Evolutionary conservation across 2,888 invertebrate species (phyloP).

Genomic region (Caenorhabditis sp.): DNA sequence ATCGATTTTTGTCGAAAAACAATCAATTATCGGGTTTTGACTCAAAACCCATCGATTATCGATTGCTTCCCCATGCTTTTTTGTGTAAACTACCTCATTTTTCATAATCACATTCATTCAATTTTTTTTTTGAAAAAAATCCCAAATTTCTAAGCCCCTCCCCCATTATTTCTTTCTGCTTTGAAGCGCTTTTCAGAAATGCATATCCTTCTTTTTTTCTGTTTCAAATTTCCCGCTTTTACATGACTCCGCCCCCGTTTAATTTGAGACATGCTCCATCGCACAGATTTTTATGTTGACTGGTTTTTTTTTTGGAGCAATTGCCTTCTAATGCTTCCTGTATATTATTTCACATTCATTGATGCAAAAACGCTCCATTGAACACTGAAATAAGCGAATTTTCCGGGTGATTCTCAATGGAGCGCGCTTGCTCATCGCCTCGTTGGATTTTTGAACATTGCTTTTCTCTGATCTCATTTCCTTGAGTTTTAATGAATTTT

Average conservation of each 20-base stretch:
- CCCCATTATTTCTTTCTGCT: background rate
- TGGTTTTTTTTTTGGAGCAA: no score
- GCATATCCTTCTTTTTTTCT: background rate
- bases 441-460: background rate
- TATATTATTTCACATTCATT: background rate
- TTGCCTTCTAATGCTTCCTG: no score
- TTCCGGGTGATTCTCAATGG: background rate
- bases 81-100: background rate
- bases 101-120: no score
- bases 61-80: background rate
- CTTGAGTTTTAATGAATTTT: background rate
- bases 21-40: background rate
- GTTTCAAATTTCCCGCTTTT: conserved; percentile 1
- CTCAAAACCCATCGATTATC: background rate
- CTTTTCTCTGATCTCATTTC: background rate
- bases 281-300: background rate
- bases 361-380: background rate
- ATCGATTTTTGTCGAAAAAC: background rate
- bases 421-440: background rate
- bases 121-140: background rate
- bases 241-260: background rate
- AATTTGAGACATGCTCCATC: background rate
- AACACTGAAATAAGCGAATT: background rate
- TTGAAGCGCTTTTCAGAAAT: background rate
- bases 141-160: background rate